A percentile compares a stretch with the other conserved stretches of the same genome.
These are phyloP conservation scores for Zophobas atratus DNA, from an alignment of 1,140 invertebrate species.

Conservation along the genomic window DNA sequence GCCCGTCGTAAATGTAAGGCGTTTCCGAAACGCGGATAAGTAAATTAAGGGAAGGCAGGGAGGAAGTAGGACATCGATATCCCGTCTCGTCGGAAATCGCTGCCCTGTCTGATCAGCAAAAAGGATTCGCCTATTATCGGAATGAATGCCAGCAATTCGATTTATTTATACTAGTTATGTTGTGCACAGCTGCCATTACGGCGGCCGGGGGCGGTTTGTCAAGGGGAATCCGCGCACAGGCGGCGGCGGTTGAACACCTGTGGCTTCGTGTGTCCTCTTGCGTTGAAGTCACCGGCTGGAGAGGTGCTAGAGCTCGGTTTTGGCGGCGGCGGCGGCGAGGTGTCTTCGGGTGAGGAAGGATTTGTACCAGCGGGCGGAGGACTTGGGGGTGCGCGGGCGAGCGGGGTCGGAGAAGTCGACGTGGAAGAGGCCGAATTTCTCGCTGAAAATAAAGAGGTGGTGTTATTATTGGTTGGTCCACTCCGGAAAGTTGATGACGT, in stretches of 20 bases:
- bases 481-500: background rate
- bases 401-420: slow-evolving; percentile 45
- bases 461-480: background rate
- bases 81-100: slow-evolving; percentile 36
- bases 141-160: slow-evolving; percentile 17
- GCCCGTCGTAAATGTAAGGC: slow-evolving; percentile 15
- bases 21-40: slow-evolving; percentile 44
- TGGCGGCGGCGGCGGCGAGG: slow-evolving; percentile 31
- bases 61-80: slow-evolving; percentile 37
- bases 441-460: slow-evolving; percentile 42
- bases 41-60: slow-evolving; percentile 42
- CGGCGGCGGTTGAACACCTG: slow-evolving; percentile 9
- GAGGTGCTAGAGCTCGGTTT: slow-evolving; percentile 7
- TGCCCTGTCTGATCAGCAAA: slow-evolving; percentile 48
- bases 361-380: slow-evolving; percentile 43
- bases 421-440: slow-evolving; percentile 30
- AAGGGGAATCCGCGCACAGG: background rate
- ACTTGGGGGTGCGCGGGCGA: slow-evolving; percentile 32
- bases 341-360: slow-evolving; percentile 25
- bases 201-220: background rate
- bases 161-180: slow-evolving; percentile 23
- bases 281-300: slow-evolving; percentile 24
- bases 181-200: slow-evolving; percentile 12
- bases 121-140: slow-evolving; percentile 32
- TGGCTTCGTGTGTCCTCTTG: slow-evolving; percentile 20